These are phyloP conservation scores for Melitaea athalia DNA, from an alignment of 2,888 invertebrate species.

Conservation along the genomic window DNA sequence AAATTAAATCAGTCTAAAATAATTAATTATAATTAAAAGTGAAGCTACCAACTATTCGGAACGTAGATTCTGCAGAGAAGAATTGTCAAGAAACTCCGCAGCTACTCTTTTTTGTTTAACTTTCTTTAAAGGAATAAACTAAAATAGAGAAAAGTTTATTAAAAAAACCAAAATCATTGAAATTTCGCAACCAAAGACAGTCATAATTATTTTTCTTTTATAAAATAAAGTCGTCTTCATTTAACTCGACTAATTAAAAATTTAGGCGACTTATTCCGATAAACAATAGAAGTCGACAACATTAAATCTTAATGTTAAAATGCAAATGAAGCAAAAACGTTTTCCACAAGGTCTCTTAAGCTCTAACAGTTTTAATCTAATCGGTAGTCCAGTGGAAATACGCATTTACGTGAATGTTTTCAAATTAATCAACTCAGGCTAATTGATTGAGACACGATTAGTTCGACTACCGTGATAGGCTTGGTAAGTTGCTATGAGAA, in stretches of 20 bases:
- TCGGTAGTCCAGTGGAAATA: conserved; percentile 41
- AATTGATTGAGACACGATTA: conserved; percentile 49
- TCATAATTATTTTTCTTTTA: no score
- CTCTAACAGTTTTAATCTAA: conserved; percentile 44
- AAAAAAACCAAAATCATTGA: not conserved
- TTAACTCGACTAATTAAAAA: not conserved
- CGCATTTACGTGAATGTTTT: conserved; percentile 48
- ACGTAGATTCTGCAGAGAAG: no score
- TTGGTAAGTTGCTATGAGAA: conserved; percentile 42
- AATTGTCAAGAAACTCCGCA: no score
- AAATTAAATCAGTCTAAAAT: no score
- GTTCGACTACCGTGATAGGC: conserved; percentile 38
- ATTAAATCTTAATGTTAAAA: conserved; percentile 25
- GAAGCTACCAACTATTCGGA: no score
- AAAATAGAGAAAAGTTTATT: not conserved
- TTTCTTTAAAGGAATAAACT: no score
- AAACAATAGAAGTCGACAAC: not conserved
- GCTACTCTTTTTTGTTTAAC: no score
- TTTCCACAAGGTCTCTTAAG: conserved; percentile 36
- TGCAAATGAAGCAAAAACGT: conserved; percentile 29
- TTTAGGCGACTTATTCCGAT: not conserved
- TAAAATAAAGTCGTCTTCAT: not conserved
- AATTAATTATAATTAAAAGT: no score
- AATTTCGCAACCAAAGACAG: not conserved
- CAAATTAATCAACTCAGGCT: conserved; percentile 49